A percentile compares a stretch with the other conserved stretches of the same genome.
Evolutionary conservation across 2,113 vertebrate genomes (phyloP).

Genomic region (Daphoenositta chrysoptera): DNA sequence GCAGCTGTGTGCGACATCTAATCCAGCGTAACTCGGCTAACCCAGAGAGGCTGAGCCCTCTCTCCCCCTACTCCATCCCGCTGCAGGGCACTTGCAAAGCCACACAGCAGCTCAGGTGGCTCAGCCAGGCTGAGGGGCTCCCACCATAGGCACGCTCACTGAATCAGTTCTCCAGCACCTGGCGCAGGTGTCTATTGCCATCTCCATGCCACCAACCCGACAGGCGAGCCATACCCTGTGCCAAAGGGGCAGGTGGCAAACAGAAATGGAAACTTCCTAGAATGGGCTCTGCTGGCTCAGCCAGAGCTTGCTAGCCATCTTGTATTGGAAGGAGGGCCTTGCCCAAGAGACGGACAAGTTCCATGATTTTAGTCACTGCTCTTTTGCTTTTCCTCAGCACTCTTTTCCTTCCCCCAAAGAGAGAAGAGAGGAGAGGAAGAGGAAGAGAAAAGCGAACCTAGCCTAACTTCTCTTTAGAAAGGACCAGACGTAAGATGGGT

Average conservation of each 20-base stretch:
- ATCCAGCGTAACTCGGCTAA: fast-evolving
- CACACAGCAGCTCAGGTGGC: background rate
- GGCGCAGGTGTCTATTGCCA: fast-evolving
- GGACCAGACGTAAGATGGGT: background rate
- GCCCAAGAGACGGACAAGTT: background rate
- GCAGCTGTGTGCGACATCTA: background rate
- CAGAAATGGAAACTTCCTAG: background rate
- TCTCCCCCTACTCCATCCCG: fast-evolving
- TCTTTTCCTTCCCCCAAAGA: too few relatives aligned
- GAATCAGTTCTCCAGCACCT: fast-evolving
- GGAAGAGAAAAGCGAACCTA: background rate
- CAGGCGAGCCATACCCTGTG: fast-evolving
- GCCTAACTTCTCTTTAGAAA: background rate
- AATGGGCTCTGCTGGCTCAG: background rate
- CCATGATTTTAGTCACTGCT: background rate
- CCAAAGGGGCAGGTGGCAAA: background rate
- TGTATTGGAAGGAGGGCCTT: background rate
- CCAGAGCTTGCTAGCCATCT: background rate
- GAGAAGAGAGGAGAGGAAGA: background rate
- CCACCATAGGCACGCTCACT: fast-evolving
- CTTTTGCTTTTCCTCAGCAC: background rate
- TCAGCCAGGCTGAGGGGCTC: background rate
- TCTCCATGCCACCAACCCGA: fast-evolving
- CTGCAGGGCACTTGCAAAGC: background rate
- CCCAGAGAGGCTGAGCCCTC: background rate